These are phyloP conservation scores for Myoxocephalus aenaeus DNA, from an alignment of 2,797 vertebrate species.

Conservation along the genomic window DNA sequence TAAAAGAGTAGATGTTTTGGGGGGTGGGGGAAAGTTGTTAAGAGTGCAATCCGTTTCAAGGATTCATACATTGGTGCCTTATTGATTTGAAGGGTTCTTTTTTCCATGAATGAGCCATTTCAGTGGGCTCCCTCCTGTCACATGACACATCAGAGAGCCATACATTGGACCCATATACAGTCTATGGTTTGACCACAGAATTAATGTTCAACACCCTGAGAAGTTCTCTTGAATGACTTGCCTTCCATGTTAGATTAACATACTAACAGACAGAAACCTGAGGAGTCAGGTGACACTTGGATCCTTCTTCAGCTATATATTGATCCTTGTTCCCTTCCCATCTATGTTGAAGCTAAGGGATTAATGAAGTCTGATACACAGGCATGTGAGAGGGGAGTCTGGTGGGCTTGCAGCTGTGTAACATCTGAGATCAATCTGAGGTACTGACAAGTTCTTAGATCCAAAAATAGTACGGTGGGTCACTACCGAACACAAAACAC, in stretches of 20 bases:
- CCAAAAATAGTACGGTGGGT: constrained; percentile 68
- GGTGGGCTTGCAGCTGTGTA: constrained; percentile 63
- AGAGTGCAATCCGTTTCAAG: neutral
- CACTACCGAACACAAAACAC: constrained; percentile 24
- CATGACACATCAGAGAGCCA: neutral
- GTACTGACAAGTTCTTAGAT: constrained; percentile 63
- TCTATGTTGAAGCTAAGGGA: constrained; percentile 15
- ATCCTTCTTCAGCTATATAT: neutral
- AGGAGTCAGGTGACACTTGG: neutral
- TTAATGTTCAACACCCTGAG: neutral
- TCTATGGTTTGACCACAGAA: neutral
- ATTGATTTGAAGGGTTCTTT: neutral
- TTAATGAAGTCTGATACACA: constrained; percentile 36
- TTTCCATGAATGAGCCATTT: neutral
- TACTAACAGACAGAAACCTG: neutral
- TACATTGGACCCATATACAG: neutral
- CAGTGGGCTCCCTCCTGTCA: neutral
- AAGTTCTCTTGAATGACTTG: neutral
- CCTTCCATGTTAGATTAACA: constrained; percentile 17
- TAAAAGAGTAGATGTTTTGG: neutral
- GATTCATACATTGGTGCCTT: neutral
- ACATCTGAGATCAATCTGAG: constrained; percentile 64
- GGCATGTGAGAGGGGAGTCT: constrained; percentile 26
- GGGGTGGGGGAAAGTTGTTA: neutral
- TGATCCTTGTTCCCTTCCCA: neutral